Conservation (phyloP, 1,140 invertebrate species). For the Euschistus heros region DNA sequence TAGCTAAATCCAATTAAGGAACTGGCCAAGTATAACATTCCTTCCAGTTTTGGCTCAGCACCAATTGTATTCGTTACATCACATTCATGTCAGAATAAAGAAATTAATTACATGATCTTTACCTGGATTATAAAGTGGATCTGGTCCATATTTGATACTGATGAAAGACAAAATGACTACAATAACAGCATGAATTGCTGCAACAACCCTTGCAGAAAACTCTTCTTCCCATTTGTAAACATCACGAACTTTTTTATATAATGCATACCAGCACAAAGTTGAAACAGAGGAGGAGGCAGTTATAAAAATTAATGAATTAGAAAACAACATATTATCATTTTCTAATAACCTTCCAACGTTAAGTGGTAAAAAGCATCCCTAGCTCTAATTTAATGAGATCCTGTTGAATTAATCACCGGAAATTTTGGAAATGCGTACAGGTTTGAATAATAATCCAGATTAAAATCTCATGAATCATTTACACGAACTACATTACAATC, state of each 20-base stretch:
- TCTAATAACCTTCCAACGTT: background rate
- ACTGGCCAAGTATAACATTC: too few species aligned
- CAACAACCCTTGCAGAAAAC: conserved; percentile 22
- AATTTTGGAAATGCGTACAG: too few species aligned
- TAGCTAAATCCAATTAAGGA: too few species aligned
- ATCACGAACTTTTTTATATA: conserved; percentile 15
- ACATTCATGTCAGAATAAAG: too few species aligned
- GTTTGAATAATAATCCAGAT: too few species aligned
- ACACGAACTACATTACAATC: too few species aligned
- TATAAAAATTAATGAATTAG: background rate
- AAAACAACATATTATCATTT: conserved; percentile 15
- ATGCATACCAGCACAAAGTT: conserved; percentile 17
- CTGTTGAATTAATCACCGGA: too few species aligned
- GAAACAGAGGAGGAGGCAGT: background rate
- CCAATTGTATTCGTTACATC: too few species aligned
- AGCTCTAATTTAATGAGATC: too few species aligned
- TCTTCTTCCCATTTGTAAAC: conserved; percentile 21
- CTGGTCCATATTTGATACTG: conserved; percentile 13
- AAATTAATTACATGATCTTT: background rate
- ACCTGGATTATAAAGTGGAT: conserved; percentile 22
- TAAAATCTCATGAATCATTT: too few species aligned
- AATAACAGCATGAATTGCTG: conserved; percentile 23
- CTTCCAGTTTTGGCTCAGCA: too few species aligned
- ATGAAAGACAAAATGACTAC: conserved; percentile 20
- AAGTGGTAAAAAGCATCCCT: too few species aligned